phyloP scores from a whole-genome alignment of 2,113 vertebrate genomes.

The Furnarius figulus region DNA sequence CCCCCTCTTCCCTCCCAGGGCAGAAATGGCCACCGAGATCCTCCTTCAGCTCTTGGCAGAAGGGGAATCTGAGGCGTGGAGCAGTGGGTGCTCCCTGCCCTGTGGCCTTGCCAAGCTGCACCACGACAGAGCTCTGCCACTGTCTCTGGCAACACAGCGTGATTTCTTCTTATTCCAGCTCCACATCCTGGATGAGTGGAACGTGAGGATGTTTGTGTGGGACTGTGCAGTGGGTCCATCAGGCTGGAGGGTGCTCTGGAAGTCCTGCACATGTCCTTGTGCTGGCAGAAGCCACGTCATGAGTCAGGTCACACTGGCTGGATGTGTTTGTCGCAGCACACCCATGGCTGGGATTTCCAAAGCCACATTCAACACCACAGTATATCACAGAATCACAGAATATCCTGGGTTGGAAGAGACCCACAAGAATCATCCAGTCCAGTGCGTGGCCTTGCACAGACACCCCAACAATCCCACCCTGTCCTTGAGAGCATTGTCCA shows the following conservation, averaged over 20 bases:
- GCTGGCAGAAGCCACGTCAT: background rate
- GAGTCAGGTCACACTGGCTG: fast-evolving
- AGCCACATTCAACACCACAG: background rate
- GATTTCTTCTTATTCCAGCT: background rate
- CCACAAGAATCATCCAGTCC: background rate
- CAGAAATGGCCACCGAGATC: background rate
- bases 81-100: background rate
- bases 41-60: background rate
- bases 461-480: background rate
- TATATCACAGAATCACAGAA: background rate
- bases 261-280: background rate
- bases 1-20: background rate
- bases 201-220: background rate
- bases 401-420: background rate
- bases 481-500: background rate
- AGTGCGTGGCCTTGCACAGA: background rate
- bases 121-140: background rate
- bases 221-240: fast-evolving
- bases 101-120: background rate
- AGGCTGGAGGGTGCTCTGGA: background rate
- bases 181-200: fast-evolving
- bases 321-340: background rate
- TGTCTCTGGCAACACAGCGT: background rate
- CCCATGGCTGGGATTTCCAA: background rate
- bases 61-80: background rate